phyloP scores from a whole-genome alignment of 2,888 invertebrate species.

The Meghimatium bilineatum region DNA sequence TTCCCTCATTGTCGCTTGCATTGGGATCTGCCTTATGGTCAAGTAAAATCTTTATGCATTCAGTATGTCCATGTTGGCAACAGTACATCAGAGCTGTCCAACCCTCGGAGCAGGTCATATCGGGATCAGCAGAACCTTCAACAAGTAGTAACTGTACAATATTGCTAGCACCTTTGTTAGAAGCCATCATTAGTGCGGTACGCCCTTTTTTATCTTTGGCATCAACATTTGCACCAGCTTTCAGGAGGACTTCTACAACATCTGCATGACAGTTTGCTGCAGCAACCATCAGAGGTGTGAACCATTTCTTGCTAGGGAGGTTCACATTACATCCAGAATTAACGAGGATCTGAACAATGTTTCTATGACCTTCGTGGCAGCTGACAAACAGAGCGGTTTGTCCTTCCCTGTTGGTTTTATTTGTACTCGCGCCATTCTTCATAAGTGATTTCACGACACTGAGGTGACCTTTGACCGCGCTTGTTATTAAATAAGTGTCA shows the following conservation, averaged over 20 bases:
- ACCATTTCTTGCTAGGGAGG: conserved; percentile 18
- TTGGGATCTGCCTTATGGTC: conserved; percentile 37
- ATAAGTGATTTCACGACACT: conserved; percentile 21
- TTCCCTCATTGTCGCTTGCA: conserved; percentile 34
- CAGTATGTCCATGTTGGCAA: conserved; percentile 34
- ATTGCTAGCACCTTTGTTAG: conserved; percentile 53
- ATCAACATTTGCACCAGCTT: conserved; percentile 60
- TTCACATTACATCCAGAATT: conserved; percentile 32
- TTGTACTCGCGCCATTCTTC: background rate
- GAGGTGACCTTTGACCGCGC: conserved; percentile 19
- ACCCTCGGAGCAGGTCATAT: conserved; percentile 56
- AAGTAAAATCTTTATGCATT: conserved; percentile 27
- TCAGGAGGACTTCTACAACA: conserved; percentile 50
- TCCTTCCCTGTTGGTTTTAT: conserved; percentile 35
- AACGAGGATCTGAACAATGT: conserved; percentile 37
- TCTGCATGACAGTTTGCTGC: conserved; percentile 21
- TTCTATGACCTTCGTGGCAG: conserved; percentile 37
- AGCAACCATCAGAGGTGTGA: conserved; percentile 43
- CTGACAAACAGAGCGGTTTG: conserved; percentile 41
- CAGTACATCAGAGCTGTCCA: conserved; percentile 56
- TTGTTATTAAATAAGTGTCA: conserved; percentile 29
- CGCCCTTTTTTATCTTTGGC: conserved; percentile 62
- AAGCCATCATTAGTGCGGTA: conserved; percentile 60
- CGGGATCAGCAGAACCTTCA: conserved; percentile 38
- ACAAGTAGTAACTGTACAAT: conserved; percentile 57